Evolutionary conservation across 1,140 invertebrate species (phyloP), one percentile per base, ranked within the genome.

Genomic region (Pseudomyrmex concolor): DNA sequence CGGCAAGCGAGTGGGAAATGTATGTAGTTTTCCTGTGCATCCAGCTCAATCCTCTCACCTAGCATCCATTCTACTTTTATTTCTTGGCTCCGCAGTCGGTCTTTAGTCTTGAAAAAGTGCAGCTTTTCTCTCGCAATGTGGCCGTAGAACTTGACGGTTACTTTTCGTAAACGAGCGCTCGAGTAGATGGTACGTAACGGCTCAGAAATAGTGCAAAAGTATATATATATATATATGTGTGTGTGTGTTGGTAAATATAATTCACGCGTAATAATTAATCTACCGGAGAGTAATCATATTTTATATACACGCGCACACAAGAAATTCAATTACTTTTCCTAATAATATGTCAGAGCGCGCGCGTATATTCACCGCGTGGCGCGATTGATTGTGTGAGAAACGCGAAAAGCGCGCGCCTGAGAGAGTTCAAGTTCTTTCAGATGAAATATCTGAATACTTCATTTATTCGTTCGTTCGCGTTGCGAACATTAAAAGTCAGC

Each of bases 401-500:
- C 34, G 25, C 19, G 19, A 64, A 60, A 76, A 25, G 34, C 45
- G 45, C 19, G 45, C 45, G n/a, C 12, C 22, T 54, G 73, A 64
- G 25, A 50, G 73, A 34, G 34, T 34, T 54, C 64, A 43, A 76
- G 48, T 64, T 76, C 60, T 76, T 54, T 12, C 25, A 15, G 34
- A 34, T 15, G 48, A 15, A 54, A 51, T 17, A 76, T 76, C 25
- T 64, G 43, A 59, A 71, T 80, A 55, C 43, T 70, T 80, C 55
- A 71, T 71, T 80, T 80, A 80, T 80, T 19, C 19, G 5, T 17
- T 19, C 48, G 48, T 59, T 4, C 64, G 34, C 34, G 66, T 70
- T 50, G 34, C n/a, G 76, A 48, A 60, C 66, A 68, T 80, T 80
- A 80, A 80, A 60, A 71, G 66, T 80, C 66, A 22, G 19, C 34